phyloP scores from a whole-genome alignment of 1,140 invertebrate species.

The Drosophila takahashii region DNA sequence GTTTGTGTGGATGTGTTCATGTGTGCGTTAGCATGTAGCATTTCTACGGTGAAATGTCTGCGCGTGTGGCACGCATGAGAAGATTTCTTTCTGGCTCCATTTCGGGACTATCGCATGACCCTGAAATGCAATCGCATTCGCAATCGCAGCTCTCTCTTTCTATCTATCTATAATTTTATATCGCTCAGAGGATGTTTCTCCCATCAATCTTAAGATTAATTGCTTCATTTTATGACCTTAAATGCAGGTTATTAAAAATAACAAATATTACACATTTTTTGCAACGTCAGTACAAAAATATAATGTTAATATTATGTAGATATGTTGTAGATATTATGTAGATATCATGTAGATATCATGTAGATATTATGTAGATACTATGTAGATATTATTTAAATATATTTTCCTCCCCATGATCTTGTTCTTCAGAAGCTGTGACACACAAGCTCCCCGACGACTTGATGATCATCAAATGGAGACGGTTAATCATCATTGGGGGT shows the following conservation, averaged over 20 bases:
- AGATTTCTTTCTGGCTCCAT: conserved; percentile 44
- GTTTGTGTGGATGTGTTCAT: neutral
- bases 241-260: too few species aligned
- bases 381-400: too few species aligned
- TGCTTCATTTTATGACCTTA: neutral
- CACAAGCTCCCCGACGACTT: conserved; percentile 3
- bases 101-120: conserved; percentile 37
- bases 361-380: too few species aligned
- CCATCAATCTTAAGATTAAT: neutral
- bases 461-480: conserved; percentile 19
- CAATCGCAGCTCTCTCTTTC: neutral
- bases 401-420: neutral
- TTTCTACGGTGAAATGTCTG: conserved; percentile 43
- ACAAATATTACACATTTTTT: too few species aligned
- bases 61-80: conserved; percentile 42
- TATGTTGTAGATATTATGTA: too few species aligned
- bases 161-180: neutral
- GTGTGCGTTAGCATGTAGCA: conserved; percentile 33
- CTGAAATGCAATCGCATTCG: conserved; percentile 36
- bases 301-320: too few species aligned
- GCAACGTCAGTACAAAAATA: too few species aligned
- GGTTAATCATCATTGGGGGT: conserved; percentile 1
- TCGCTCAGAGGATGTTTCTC: neutral
- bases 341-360: too few species aligned
- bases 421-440: neutral